Conservation (phyloP, 2,797 vertebrate species). For the Myotis findleyi region DNA sequence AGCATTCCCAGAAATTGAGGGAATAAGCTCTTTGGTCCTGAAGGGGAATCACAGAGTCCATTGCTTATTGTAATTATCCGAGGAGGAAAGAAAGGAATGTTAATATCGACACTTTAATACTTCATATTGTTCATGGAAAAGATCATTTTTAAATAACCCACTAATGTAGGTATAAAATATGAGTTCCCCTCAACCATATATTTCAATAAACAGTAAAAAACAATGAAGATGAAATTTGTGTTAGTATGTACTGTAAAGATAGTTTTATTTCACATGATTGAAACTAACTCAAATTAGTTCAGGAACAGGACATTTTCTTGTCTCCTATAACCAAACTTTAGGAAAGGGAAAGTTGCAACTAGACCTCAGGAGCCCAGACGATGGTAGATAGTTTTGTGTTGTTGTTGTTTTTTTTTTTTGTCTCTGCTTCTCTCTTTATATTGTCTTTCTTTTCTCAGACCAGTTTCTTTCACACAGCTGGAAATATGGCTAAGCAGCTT, state of each 20-base stretch:
- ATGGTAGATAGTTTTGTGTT: too few relatives aligned
- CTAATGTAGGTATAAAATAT: background rate
- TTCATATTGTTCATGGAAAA: conserved; percentile 7
- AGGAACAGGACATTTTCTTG: background rate
- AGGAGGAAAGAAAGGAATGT: background rate
- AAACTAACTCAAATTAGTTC: background rate
- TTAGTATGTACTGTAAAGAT: background rate
- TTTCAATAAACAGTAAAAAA: background rate
- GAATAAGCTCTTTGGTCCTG: background rate
- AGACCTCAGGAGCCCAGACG: background rate
- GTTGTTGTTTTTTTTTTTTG: background rate
- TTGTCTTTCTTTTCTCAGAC: background rate
- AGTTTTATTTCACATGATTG: conserved; percentile 5
- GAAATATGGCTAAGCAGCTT: background rate
- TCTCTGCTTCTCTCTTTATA: background rate
- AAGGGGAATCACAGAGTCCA: background rate
- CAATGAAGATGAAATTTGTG: background rate
- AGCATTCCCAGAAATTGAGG: background rate
- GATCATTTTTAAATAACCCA: background rate
- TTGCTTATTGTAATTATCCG: background rate
- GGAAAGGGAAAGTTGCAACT: background rate
- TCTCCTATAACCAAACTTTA: background rate
- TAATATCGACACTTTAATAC: background rate
- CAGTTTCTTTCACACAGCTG: background rate
- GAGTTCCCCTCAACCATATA: background rate